Conservation (phyloP, 1,140 invertebrate species). For the Drosophila sucinea region DNA sequence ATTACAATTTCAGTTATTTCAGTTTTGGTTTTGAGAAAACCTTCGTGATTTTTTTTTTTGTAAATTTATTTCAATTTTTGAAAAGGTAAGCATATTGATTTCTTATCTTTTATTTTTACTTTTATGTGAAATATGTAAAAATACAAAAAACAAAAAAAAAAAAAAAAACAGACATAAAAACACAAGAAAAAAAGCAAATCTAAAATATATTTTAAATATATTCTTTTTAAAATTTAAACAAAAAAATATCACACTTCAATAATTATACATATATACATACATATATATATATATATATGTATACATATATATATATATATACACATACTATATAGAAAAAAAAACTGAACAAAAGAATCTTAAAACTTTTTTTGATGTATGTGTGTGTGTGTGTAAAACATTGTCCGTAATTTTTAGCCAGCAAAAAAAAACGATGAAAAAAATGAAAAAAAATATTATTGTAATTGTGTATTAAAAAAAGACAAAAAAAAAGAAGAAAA, state of each 20-base stretch:
- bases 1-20: constrained; percentile 19
- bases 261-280: constrained; percentile 57
- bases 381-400: constrained; percentile 55
- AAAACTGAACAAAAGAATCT: constrained; percentile 8
- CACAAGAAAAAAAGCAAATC: constrained; percentile 22
- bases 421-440: constrained; percentile 39
- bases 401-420: constrained; percentile 80
- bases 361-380: constrained; percentile 61
- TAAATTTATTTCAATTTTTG: not conserved
- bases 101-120: not conserved
- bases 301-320: constrained; percentile 25
- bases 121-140: constrained; percentile 26
- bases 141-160: constrained; percentile 31
- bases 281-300: constrained; percentile 29
- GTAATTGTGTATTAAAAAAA: constrained; percentile 55
- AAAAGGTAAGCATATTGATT: not conserved
- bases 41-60: constrained; percentile 4
- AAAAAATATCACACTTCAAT: constrained; percentile 80
- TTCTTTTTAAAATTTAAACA: constrained; percentile 81
- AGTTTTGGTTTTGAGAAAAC: constrained; percentile 26
- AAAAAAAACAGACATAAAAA: constrained; percentile 31
- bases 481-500: constrained; percentile 26
- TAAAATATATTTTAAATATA: constrained; percentile 69
- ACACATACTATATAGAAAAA: constrained; percentile 13
- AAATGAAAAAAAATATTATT: constrained; percentile 32